Conservation (phyloP, 2,888 invertebrate genomes). For the Deroplatys truncata region DNA sequence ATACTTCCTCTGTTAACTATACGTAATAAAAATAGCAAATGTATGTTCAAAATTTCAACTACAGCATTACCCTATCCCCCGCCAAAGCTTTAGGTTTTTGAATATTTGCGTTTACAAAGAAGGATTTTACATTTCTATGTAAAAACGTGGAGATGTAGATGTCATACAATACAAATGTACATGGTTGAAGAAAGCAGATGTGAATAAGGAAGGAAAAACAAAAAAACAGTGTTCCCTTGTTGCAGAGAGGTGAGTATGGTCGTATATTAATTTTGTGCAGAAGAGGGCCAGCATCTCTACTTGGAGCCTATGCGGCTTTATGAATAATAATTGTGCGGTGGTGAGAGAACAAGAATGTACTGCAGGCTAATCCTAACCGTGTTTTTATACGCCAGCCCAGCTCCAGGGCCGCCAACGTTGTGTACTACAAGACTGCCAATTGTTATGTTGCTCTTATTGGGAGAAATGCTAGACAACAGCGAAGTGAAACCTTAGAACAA, state of each 20-base stretch:
- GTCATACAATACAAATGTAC: too few species aligned
- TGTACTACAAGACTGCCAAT: not conserved
- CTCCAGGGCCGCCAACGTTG: not conserved
- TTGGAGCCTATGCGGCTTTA: conserved; percentile 8
- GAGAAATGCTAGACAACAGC: not conserved
- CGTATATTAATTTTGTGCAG: not conserved
- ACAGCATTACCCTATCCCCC: too few species aligned
- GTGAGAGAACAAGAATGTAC: conserved; percentile 20
- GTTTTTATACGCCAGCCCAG: not conserved
- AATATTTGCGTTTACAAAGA: too few species aligned
- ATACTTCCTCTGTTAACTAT: too few species aligned
- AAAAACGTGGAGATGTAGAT: too few species aligned
- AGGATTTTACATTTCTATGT: too few species aligned
- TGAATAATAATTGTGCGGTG: conserved; percentile 22
- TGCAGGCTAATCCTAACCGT: not conserved
- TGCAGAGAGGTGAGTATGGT: not conserved
- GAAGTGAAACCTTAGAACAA: not conserved
- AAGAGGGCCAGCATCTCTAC: not conserved
- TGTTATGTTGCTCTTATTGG: not conserved
- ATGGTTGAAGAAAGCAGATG: not conserved
- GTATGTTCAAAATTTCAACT: too few species aligned
- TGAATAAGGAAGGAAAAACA: too few species aligned
- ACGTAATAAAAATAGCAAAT: too few species aligned
- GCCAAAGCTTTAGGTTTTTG: too few species aligned
- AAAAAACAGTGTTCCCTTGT: not conserved